Base-by-base conservation (phyloP, 37 sponge, comb jelly and placozoan species). In the Ephydatia muelleri region DNA sequence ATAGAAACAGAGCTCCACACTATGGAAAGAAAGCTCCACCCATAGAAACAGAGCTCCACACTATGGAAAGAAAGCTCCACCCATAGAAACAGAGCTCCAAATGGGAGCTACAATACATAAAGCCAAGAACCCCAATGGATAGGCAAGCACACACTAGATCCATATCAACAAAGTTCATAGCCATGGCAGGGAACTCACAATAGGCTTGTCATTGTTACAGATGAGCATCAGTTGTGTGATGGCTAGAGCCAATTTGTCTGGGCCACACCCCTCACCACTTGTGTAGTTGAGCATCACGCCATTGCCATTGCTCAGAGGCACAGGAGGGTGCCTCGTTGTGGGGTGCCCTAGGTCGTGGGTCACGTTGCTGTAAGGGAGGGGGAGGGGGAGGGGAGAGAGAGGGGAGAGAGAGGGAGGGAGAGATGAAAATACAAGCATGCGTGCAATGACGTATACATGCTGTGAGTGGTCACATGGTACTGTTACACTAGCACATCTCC, bases 211-310 rank as follows among this genome's bases (percentile, higher is more conserved):
- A 16, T 35, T 84, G 75, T 78, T 73, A 39, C 89, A 89, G 64
- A 68, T 26, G 16, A 89, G 89, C 35, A 83, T n/a, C 6, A 89
- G 48, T 16, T 31, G 75, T 28, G 89, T 80, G 27, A 8, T 38
- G 57, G 27, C 21, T 2, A 33, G 71, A 16, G 47, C 30, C 3
- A 37, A 31, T 4, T 38, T 34, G 37, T 70, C 16, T 8, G 28
- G 28, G 4, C 23, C 32, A 57, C 89, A 89, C 21, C 31, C 23
- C 49, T 67, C 76, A 14, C 89, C 89, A 64, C 73, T 36, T 8
- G 27, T 72, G 73, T 89, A 89, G 67, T 72, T 65, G 30, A 89
- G 65, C 11, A 80, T 23, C 67, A 89, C 85, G 1, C 89, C 89
- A 29, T 77, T 49, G 6, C 73, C 80, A 5, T 65, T 40, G 0